Evolutionary conservation across 1,140 invertebrate species (phyloP).

Genomic region (Drosophila kohkoa): DNA sequence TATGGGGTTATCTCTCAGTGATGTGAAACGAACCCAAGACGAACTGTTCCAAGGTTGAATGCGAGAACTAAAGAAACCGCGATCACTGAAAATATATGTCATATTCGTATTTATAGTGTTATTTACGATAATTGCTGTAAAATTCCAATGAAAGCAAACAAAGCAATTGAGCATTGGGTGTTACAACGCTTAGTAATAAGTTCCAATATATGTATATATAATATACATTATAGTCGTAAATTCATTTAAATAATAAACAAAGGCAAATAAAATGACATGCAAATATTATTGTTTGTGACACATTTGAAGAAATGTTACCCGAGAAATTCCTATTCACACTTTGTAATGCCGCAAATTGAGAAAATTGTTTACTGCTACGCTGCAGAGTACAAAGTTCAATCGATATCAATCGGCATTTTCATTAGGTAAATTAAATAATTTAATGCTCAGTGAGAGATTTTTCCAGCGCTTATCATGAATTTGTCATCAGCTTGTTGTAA

Average conservation of each 20-base stretch:
- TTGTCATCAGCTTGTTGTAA: conserved; percentile 77
- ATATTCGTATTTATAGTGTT: conserved; percentile 28
- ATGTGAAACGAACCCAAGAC: neutral
- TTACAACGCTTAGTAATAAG: conserved; percentile 39
- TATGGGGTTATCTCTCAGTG: neutral
- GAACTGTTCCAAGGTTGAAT: too few relatives aligned
- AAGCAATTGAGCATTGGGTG: conserved; percentile 60
- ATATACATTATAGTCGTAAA: conserved; percentile 61
- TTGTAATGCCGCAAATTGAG: conserved; percentile 51
- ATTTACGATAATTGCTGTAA: conserved; percentile 52
- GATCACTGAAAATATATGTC: conserved; percentile 3
- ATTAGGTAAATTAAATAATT: conserved; percentile 65
- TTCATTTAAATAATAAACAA: conserved; percentile 65
- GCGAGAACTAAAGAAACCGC: too few relatives aligned
- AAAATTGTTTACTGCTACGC: conserved; percentile 21
- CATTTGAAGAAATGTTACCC: conserved; percentile 33
- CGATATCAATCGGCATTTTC: conserved; percentile 47
- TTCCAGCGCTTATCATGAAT: conserved; percentile 72
- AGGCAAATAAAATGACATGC: conserved; percentile 33
- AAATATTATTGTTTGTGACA: conserved; percentile 55
- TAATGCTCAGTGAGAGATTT: conserved; percentile 58
- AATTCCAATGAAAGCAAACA: conserved; percentile 50
- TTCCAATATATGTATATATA: conserved; percentile 1
- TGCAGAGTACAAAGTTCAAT: conserved; percentile 36
- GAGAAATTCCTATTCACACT: conserved; percentile 52